Conservation (phyloP, 2,113 vertebrate species). For the Trinectes maculatus region DNA sequence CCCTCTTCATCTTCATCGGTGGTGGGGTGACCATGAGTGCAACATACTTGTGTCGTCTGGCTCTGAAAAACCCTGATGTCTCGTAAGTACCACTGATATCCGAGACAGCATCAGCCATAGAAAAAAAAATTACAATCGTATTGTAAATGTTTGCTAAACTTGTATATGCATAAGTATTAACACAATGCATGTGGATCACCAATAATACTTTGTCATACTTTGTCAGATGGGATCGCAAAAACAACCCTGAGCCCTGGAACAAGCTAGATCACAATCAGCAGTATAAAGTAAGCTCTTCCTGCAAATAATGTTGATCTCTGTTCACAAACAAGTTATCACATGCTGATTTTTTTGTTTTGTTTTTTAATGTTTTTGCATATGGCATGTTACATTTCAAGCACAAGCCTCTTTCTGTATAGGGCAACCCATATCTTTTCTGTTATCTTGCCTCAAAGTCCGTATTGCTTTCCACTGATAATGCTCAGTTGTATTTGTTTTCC, state of each 20-base stretch:
- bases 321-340: not conserved
- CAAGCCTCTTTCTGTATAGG: not conserved
- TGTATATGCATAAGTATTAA: not conserved
- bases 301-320: not conserved
- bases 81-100: slow-evolving; percentile 76
- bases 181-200: not conserved
- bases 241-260: slow-evolving; percentile 97
- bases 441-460: slow-evolving; percentile 54
- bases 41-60: slow-evolving; percentile 85
- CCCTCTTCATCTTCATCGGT: slow-evolving; percentile 92
- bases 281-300: slow-evolving; percentile 88
- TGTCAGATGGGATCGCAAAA: slow-evolving; percentile 92
- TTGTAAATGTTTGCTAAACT: not conserved
- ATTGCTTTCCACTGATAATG: slow-evolving; percentile 26
- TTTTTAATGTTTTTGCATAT: not conserved
- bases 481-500: slow-evolving; percentile 42
- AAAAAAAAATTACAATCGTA: not conserved
- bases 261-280: slow-evolving; percentile 85
- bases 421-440: slow-evolving; percentile 20
- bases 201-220: not conserved
- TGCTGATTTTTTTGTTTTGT: not conserved
- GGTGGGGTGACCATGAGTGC: slow-evolving; percentile 84
- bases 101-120: not conserved
- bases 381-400: not conserved
- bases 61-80: slow-evolving; percentile 90